A percentile compares a stretch with the other conserved stretches of the same genome.
phyloP scores from a whole-genome alignment of 2,113 vertebrate species.

The Cebus imitator region DNA sequence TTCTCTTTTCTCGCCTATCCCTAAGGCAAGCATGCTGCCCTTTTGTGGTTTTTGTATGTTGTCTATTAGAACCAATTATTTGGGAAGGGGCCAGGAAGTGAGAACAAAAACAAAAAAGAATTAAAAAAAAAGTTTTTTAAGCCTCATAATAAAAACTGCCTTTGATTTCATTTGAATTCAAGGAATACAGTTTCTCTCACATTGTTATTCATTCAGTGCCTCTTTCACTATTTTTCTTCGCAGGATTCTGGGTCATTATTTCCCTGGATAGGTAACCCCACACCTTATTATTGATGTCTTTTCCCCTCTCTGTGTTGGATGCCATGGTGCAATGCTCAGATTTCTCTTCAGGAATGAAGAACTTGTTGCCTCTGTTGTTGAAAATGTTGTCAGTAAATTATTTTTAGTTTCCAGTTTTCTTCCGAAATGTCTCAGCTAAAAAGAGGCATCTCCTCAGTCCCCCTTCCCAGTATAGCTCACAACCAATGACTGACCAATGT shows the following conservation, averaged over 20 bases:
- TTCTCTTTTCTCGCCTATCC: not conserved
- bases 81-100: not conserved
- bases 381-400: not conserved
- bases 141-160: not conserved
- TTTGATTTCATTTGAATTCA: not conserved
- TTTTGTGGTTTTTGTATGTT: not conserved
- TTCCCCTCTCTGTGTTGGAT: not conserved
- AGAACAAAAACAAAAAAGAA: not conserved
- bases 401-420: not conserved
- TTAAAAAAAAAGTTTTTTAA: not conserved
- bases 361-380: not conserved
- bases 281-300: not conserved
- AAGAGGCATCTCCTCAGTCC: not conserved
- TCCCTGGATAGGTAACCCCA: not conserved
- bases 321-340: not conserved
- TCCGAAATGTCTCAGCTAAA: not conserved
- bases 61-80: not conserved
- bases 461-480: not conserved
- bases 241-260: not conserved
- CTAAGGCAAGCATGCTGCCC: not conserved
- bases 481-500: not conserved
- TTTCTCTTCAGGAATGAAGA: not conserved
- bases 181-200: accelerated
- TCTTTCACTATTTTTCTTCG: not conserved
- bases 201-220: not conserved